These are phyloP conservation scores for Montipora capricornis DNA, from an alignment of 64 coral and sea anemone genomes.

Conservation along the genomic window DNA sequence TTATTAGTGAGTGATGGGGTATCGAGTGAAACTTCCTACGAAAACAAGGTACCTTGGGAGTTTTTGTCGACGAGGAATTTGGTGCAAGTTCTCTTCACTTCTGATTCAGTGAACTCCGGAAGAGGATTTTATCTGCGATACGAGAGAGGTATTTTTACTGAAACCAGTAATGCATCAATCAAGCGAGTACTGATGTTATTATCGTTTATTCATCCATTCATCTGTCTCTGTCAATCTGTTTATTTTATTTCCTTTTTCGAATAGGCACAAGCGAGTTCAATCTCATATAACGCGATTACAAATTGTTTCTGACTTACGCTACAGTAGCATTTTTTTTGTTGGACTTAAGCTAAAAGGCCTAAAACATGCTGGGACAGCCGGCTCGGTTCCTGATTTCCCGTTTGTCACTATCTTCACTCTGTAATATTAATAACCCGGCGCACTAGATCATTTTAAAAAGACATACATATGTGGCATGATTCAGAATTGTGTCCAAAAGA, in stretches of 20 bases:
- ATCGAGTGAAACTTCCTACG: not conserved
- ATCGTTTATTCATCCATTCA: too few relatives aligned
- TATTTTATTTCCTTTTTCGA: not conserved
- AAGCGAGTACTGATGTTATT: too few relatives aligned
- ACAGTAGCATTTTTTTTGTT: too few relatives aligned
- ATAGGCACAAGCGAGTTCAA: not conserved
- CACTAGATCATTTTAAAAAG: too few relatives aligned
- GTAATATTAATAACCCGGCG: too few relatives aligned
- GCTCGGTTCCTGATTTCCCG: not conserved
- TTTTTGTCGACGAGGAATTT: constrained; percentile 1
- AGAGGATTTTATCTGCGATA: constrained; percentile 63
- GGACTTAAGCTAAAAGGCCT: too few relatives aligned
- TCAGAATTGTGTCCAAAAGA: too few relatives aligned
- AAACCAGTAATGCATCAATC: too few relatives aligned
- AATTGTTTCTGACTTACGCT: too few relatives aligned
- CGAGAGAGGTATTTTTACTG: constrained; percentile 41
- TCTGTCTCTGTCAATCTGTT: too few relatives aligned
- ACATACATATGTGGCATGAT: too few relatives aligned
- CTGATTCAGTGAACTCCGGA: not conserved
- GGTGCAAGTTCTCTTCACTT: constrained; percentile 24
- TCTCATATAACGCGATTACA: not conserved
- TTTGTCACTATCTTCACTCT: not conserved
- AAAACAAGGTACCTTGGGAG: constrained; percentile 7
- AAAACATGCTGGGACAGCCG: too few relatives aligned
- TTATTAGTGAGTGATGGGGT: constrained; percentile 33